These are phyloP conservation scores for Darevskia mixta DNA, from an alignment of 2,797 vertebrate species.

Conservation along the genomic window DNA sequence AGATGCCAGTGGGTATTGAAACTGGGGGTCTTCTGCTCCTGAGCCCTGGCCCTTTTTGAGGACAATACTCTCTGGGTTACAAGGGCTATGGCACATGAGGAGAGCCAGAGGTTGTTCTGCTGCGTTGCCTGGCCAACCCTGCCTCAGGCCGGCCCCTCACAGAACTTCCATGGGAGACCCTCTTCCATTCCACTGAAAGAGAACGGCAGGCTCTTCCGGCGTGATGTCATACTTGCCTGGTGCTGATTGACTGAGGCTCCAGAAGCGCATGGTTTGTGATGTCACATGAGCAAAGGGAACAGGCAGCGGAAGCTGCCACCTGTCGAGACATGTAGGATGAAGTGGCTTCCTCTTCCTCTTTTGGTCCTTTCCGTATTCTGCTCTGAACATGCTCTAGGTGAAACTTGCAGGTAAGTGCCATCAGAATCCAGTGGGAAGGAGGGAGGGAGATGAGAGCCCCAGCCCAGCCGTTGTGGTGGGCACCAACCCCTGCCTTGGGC, in stretches of 20 bases:
- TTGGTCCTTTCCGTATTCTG: background rate
- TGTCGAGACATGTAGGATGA: constrained; percentile 26
- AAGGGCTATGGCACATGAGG: accelerated
- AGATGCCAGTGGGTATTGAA: too few species aligned
- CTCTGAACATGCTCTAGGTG: background rate
- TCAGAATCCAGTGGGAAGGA: background rate
- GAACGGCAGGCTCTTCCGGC: background rate
- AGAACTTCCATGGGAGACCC: too few species aligned
- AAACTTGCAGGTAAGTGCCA: constrained; percentile 7
- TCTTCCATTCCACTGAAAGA: background rate
- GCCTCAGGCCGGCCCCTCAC: background rate
- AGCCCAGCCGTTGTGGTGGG: background rate
- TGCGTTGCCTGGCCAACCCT: too few species aligned
- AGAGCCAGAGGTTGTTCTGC: too few species aligned
- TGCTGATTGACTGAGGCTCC: background rate
- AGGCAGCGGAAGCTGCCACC: background rate
- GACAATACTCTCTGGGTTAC: too few species aligned
- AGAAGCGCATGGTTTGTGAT: constrained; percentile 14
- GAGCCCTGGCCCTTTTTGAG: too few species aligned
- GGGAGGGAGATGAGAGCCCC: background rate
- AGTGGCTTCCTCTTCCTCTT: background rate
- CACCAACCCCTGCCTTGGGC: background rate
- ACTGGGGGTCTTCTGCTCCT: too few species aligned
- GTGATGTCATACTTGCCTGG: constrained; percentile 1
- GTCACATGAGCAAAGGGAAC: background rate